Evolutionary conservation across 2,797 vertebrate genomes (phyloP).

Genomic region (Cryptoblepharus egeriae): DNA sequence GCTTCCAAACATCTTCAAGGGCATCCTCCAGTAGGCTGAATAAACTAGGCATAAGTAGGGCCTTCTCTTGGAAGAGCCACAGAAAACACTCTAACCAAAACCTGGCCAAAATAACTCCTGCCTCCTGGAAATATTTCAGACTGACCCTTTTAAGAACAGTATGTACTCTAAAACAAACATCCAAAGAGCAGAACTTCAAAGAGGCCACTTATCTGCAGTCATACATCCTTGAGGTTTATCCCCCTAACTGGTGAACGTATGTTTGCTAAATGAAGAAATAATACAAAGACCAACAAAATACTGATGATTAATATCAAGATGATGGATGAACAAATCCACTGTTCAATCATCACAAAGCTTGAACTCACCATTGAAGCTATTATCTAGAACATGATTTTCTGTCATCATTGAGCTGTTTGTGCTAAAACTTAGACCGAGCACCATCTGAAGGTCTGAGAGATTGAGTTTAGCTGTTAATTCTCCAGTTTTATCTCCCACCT

Average conservation of each 20-base stretch:
- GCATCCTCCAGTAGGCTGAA: no score
- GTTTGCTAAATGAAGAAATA: not conserved
- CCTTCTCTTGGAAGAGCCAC: no score
- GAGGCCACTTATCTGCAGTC: not conserved
- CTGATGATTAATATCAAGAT: not conserved
- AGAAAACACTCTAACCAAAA: no score
- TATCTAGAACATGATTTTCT: constrained; percentile 84
- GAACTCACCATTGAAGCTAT: constrained; percentile 81
- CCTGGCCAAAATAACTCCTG: no score
- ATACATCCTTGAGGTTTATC: no score
- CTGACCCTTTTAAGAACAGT: no score
- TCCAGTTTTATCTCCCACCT: constrained; percentile 94
- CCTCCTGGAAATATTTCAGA: no score
- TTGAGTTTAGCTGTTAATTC: constrained; percentile 96
- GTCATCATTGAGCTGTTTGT: constrained; percentile 89
- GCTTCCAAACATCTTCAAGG: no score
- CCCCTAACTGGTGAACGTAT: not conserved
- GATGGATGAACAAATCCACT: not conserved
- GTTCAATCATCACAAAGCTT: not conserved
- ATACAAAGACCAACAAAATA: not conserved
- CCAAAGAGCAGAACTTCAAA: not conserved
- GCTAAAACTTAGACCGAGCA: constrained; percentile 94
- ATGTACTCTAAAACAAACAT: no score
- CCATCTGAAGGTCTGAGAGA: constrained; percentile 95
- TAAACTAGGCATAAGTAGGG: no score